Base-by-base conservation (phyloP, 2,113 vertebrate species). In the Eulacestoma nigropectus region DNA sequence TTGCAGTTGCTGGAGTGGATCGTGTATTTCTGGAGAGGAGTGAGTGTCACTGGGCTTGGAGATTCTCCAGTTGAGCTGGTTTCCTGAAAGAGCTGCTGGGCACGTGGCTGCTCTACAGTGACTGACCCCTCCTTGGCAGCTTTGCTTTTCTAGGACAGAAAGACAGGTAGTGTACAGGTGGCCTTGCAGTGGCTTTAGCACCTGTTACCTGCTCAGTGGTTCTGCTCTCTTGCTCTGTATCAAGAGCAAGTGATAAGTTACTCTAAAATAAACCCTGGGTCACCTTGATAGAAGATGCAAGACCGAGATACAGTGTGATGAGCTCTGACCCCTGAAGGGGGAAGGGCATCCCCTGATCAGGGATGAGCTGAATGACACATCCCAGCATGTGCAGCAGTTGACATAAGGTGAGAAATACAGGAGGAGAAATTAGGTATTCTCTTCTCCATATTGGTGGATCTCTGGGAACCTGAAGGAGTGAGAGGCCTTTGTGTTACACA, bases 1-100 rank as follows among this genome's bases (percentile, higher is more conserved):
- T 82, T 89, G 87, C 37, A 92, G 78, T 94, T 95, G 93, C 87
- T 96, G 87, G 89, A 82, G 72, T 73, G 64, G 69, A 29, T 87
- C 62, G 70, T 17, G 9, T 89, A 67, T 84, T 55, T 88, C 53
- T 76, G 69, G 62, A 83, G 86, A 80, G 85, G 68, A 79, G n/a
- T 63, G 59, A 22, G 35, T 93, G 63, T 94, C 20, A 2, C 68
- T 86, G 67, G 52, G 67, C 60, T 96, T 94, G 93, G 65, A 62
- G n/a, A 63, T 50, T 87, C 1, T 83, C 85, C 85, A 70, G n/a
- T 23, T 89, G 89, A 87, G 79, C 29, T 81, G 74, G 65, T 77
- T 92, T 96, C 46, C 56, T 35, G 25, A 50, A 60, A 6, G 17
- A 25, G 39, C 84, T 84, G 47, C 42, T 73, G 69, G 22, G 6